phyloP scores from a whole-genome alignment of 2,888 invertebrate genomes.

The Drosophila acutilabella region DNA sequence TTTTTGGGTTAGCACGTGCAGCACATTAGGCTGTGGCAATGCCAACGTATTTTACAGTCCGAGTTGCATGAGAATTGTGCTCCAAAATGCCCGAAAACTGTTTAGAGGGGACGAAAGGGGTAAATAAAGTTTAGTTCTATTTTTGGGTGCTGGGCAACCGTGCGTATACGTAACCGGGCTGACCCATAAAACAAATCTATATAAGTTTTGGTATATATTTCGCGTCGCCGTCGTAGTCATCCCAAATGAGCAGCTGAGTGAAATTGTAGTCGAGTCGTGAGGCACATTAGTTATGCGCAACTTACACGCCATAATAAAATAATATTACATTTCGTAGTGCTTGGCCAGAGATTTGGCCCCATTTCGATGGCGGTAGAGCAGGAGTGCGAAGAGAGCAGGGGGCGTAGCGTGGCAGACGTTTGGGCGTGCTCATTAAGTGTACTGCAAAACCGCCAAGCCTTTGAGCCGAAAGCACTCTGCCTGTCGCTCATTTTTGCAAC shows the following conservation, averaged over 20 bases:
- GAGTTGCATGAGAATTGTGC: constrained; percentile 36
- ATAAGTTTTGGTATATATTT: constrained; percentile 20
- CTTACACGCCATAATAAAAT: constrained; percentile 61
- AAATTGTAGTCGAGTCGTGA: constrained; percentile 59
- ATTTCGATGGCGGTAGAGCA: constrained; percentile 16
- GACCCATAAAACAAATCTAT: constrained; percentile 57
- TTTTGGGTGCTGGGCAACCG: constrained; percentile 43
- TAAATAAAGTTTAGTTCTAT: constrained; percentile 41
- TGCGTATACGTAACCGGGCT: constrained; percentile 68
- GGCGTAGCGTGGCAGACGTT: neutral
- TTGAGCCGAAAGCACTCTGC: constrained; percentile 56
- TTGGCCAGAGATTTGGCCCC: constrained; percentile 42
- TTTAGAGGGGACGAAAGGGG: constrained; percentile 1
- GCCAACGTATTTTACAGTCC: constrained; percentile 52
- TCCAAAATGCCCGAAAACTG: neutral
- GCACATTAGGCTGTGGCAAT: constrained; percentile 62
- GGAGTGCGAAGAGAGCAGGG: neutral
- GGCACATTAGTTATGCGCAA: constrained; percentile 59
- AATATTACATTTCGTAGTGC: constrained; percentile 51
- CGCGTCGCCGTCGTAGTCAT: constrained; percentile 27
- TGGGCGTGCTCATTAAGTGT: constrained; percentile 56
- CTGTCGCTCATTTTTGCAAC: constrained; percentile 59
- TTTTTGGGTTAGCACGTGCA: constrained; percentile 66
- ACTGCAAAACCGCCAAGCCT: constrained; percentile 55
- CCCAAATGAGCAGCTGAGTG: constrained; percentile 56